phyloP scores from a whole-genome alignment of 2,888 invertebrate species.

The Pristionchus arcanus region DNA sequence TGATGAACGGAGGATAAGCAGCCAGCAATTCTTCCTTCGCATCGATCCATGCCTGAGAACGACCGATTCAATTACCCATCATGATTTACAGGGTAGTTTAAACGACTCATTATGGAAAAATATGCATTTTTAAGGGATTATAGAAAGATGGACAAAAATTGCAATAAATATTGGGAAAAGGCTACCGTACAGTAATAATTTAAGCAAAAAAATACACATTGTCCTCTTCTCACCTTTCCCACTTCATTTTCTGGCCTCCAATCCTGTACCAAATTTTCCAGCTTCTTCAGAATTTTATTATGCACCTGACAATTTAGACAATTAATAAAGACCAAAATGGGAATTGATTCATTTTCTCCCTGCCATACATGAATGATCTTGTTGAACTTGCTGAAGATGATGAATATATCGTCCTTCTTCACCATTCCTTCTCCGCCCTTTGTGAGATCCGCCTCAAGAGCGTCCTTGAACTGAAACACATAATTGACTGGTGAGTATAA shows the following conservation, averaged over 20 bases:
- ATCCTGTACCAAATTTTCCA: conserved; percentile 83
- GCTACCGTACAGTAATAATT: neutral
- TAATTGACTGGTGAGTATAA: neutral
- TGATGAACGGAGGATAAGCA: conserved; percentile 97
- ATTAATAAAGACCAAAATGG: neutral
- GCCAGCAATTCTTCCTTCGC: conserved; percentile 56
- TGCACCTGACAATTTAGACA: conserved; percentile 86
- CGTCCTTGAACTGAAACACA: conserved; percentile 88
- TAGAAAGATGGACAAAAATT: no score
- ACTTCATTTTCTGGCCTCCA: conserved; percentile 73
- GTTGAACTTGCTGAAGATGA: conserved; percentile 33
- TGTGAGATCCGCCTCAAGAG: conserved; percentile 85
- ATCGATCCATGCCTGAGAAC: conserved; percentile 87
- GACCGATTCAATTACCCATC: no score
- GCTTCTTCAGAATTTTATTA: conserved; percentile 85
- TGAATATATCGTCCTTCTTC: conserved; percentile 30
- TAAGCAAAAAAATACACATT: neutral
- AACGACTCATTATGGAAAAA: neutral
- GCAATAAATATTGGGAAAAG: no score
- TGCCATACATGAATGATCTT: conserved; percentile 33
- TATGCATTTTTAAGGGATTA: no score
- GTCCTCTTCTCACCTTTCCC: conserved; percentile 35
- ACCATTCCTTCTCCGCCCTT: conserved; percentile 36
- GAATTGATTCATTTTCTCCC: neutral
- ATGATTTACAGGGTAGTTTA: no score